phyloP scores from a whole-genome alignment of 1,140 invertebrate genomes.

The Solenopsis invicta region DNA sequence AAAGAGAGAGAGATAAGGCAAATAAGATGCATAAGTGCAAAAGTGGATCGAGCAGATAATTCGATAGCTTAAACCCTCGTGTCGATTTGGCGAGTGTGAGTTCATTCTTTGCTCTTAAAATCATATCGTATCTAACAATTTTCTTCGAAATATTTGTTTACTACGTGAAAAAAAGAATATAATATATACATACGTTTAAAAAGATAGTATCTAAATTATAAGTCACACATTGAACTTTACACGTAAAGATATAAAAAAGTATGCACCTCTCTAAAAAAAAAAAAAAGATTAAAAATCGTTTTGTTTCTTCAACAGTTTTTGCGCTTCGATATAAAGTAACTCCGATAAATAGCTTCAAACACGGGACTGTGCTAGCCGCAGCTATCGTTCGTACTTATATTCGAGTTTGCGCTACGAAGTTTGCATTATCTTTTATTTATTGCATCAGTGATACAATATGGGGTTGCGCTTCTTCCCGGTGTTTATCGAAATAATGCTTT shows the following conservation, averaged over 20 bases:
- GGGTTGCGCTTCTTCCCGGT: constrained; percentile 45
- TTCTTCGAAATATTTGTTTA: neutral
- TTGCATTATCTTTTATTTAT: constrained; percentile 63
- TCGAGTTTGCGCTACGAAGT: constrained; percentile 41
- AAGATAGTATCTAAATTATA: neutral
- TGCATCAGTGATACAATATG: constrained; percentile 57
- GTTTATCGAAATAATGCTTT: constrained; percentile 65
- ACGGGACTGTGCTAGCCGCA: constrained; percentile 12
- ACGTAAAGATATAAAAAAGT: neutral
- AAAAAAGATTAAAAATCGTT: neutral
- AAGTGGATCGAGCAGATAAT: neutral
- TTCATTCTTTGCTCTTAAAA: neutral
- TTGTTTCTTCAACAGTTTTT: constrained; percentile 27
- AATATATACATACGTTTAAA: neutral
- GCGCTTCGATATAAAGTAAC: constrained; percentile 26
- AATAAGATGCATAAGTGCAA: constrained; percentile 6
- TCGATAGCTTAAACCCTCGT: neutral
- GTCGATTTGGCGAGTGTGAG: neutral
- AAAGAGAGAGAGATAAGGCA: neutral
- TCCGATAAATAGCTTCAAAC: constrained; percentile 38
- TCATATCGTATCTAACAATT: neutral
- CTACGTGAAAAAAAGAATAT: neutral
- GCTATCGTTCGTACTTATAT: constrained; percentile 49
- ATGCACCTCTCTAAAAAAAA: neutral
- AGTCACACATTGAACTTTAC: neutral